A percentile compares a stretch with the other conserved stretches of the same genome.
These are phyloP conservation scores for Syncerus caffer DNA, from an alignment of 2,797 vertebrate genomes.

Conservation along the genomic window DNA sequence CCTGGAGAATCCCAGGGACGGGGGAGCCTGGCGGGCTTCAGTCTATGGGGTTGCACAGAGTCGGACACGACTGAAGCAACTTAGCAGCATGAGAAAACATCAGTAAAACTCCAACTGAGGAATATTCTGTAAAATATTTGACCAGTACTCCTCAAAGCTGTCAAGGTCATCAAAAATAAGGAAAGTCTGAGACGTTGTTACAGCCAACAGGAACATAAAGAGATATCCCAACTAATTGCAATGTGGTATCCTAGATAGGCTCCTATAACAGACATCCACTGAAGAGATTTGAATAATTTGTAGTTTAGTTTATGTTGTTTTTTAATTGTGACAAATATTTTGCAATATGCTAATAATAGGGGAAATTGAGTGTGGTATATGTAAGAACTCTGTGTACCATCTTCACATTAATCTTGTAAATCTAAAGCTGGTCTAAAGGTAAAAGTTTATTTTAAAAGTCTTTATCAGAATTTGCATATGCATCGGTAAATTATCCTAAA, in stretches of 20 bases:
- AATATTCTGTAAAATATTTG: background rate
- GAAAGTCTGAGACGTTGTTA: background rate
- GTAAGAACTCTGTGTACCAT: background rate
- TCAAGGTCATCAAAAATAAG: background rate
- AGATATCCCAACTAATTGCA: background rate
- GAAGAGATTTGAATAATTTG: background rate
- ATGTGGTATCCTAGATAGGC: background rate
- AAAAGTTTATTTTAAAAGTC: background rate
- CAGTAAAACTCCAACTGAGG: background rate
- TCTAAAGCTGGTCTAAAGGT: background rate
- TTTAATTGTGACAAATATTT: background rate
- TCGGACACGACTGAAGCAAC: fast-evolving
- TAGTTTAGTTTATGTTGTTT: background rate
- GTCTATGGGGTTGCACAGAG: no score
- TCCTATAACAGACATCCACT: background rate
- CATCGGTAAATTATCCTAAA: conserved; percentile 14
- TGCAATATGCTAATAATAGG: background rate
- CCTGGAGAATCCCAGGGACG: no score
- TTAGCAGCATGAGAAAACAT: background rate
- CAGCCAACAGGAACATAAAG: background rate
- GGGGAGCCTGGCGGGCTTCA: no score
- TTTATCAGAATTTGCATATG: background rate
- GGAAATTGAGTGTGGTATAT: background rate
- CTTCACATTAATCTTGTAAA: background rate
- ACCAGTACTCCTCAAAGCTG: background rate